These are phyloP conservation scores for Lamprotornis superbus DNA, from an alignment of 2,113 vertebrate genomes.

Conservation along the genomic window DNA sequence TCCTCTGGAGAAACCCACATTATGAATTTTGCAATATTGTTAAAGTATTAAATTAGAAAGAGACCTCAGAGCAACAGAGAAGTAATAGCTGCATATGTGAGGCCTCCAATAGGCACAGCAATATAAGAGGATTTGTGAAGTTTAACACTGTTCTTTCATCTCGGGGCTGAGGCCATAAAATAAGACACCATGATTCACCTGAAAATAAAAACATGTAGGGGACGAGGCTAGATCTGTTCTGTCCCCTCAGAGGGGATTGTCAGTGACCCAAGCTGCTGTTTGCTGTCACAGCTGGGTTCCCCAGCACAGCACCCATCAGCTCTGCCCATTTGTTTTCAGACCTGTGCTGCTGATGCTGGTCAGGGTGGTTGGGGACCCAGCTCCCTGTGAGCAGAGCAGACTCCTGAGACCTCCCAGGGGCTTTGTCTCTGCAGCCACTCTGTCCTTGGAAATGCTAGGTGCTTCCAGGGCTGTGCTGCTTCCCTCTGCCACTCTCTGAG, in stretches of 20 bases:
- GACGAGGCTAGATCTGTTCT: neutral
- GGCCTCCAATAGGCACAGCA: neutral
- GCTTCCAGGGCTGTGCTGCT: rapidly evolving
- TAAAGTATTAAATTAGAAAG: slow-evolving; percentile 46
- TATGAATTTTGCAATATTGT: slow-evolving; percentile 48
- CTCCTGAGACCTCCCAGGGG: neutral
- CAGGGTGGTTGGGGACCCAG: neutral
- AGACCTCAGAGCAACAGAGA: slow-evolving; percentile 47
- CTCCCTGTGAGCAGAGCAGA: neutral
- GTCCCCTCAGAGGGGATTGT: neutral
- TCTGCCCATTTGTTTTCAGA: neutral
- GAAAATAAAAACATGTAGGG: neutral
- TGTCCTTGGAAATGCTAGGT: rapidly evolving
- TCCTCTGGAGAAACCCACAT: neutral
- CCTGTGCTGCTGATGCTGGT: neutral
- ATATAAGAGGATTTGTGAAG: slow-evolving; percentile 52
- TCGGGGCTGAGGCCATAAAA: neutral
- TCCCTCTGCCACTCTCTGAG: neutral
- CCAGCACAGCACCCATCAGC: neutral
- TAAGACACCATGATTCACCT: neutral
- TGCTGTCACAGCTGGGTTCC: neutral
- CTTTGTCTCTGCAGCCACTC: neutral
- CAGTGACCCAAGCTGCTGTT: neutral
- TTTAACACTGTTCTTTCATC: neutral
- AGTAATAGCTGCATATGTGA: slow-evolving; percentile 47